Base-by-base conservation (phyloP, 2,113 vertebrate genomes). In the Muntiacus reevesi region DNA sequence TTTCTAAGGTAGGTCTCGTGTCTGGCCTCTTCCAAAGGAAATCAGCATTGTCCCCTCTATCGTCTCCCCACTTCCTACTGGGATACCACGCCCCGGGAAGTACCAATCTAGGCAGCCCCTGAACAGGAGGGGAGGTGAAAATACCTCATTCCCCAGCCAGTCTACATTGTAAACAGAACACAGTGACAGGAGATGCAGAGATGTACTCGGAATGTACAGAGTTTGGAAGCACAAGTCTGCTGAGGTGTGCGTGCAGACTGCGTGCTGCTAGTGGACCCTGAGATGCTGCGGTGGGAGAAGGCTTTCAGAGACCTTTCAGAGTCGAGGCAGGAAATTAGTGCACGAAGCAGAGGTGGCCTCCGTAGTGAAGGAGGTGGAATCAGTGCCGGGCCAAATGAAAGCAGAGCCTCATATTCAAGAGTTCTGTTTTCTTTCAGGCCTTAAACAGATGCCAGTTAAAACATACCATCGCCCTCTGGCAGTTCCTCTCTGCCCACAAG, bases 391-490 rank as follows among this genome's bases (percentile, higher is more conserved):
- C 17, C 36, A 30, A 30, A 33, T 2, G 30, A 25, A 54, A 43
- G 17, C 15, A 11, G 36, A 4, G 16, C 36, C 83, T 17, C 79
- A 25, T 12, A 4, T 36, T 47, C 21, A 1, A 47, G 55, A 12
- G 5, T 28, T 33, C 27, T 57, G 59, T 50, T 93, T 50, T 64
- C 82, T 98, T 98, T 0, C 96, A 99, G 99, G 99, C 99, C 57
- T 92, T 99, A 36, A 98, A 97, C 62, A 98, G 98, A 60, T 99
- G 99, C 97, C 98, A 97, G 86, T 97, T 99, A 2, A 99, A 99
- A 93, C 99, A 99, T 98, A 97, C 90, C 97, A 98, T 99, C 2
- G 99, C 99, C 64, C 98, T 99, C 3, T 99, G 99, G 99, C 99
- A 99, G 93, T 98, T 99, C 74, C 99, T 99, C 36, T 99, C 99